Evolutionary conservation across 2,797 vertebrate species (phyloP), one percentile per base, ranked within the genome.

Genomic region (Anguilla obscura): DNA sequence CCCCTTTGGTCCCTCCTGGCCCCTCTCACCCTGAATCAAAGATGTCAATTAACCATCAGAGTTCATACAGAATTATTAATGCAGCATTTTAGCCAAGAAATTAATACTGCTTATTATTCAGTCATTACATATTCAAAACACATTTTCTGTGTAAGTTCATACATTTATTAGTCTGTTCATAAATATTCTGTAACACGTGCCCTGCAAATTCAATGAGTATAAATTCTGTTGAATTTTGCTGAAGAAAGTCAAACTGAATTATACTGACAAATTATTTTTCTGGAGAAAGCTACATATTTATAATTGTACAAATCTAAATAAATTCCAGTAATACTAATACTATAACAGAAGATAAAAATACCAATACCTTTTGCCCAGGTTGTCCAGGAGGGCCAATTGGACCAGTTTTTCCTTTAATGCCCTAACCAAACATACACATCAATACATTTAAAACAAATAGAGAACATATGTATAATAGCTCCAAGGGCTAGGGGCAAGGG

Each of bases 341-440:
- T 8, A 12, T 52, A 52, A 69, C 36, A 36, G 0, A 2, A 48
- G n/a, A 87, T 0, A 24, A 24, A 6, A 33, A 5, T 4, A 18
- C 10, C 60, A 85, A 76, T 90, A 96, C 96, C 95, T 95, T 95
- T 80, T 88, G 85, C 18, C 95, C 95, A 84, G 93, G 89, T 86
- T 21, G 90, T 63, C 94, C 95, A 84, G 83, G 69, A 85, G 69
- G 71, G 60, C 95, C 93, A 6, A 56, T 86, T 9, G 87, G 33
- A 2, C 96, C 95, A 10, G 92, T 80, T 91, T 93, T 94, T 85
- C 96, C 95, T 92, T 93, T 94, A 54, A 92, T 36, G 14, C 96
- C 96, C 96, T 97, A 71, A 90, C 89, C 27, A 60, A 91, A 69
- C 9, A 89, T 1, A 54, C 16, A 85, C 24, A 88, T 12, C 6